phyloP scores from a whole-genome alignment of 2,888 invertebrate species.

The Cetonia aurata region DNA sequence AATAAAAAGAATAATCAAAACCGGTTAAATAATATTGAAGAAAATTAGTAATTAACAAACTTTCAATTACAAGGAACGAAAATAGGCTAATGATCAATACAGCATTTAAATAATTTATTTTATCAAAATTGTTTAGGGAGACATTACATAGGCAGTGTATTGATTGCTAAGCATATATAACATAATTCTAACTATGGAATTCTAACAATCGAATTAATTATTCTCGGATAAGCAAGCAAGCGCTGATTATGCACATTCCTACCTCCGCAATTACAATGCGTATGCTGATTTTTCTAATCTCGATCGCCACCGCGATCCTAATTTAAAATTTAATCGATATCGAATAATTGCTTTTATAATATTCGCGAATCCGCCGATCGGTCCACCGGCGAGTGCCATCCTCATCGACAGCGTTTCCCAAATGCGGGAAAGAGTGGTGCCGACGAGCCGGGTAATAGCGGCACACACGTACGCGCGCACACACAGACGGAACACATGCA shows the following conservation, averaged over 20 bases:
- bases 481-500: background rate
- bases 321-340: constrained; percentile 34
- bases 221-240: background rate
- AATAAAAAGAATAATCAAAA: too few species aligned
- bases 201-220: constrained; percentile 11
- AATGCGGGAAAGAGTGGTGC: constrained; percentile 7
- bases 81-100: too few species aligned
- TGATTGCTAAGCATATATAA: too few species aligned
- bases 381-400: background rate
- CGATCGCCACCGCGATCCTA: background rate
- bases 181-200: too few species aligned
- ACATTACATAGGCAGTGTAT: too few species aligned
- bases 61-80: too few species aligned
- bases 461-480: background rate
- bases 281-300: constrained; percentile 22
- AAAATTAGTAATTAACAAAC: too few species aligned
- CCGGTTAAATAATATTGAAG: too few species aligned
- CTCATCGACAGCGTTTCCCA: too few species aligned
- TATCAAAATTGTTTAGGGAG: too few species aligned
- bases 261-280: constrained; percentile 21
- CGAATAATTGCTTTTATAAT: constrained; percentile 38
- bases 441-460: background rate
- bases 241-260: background rate
- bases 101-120: too few species aligned
- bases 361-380: constrained; percentile 10